Conservation (phyloP, 2,888 invertebrate genomes). For the Sinentomon sp. region DNA sequence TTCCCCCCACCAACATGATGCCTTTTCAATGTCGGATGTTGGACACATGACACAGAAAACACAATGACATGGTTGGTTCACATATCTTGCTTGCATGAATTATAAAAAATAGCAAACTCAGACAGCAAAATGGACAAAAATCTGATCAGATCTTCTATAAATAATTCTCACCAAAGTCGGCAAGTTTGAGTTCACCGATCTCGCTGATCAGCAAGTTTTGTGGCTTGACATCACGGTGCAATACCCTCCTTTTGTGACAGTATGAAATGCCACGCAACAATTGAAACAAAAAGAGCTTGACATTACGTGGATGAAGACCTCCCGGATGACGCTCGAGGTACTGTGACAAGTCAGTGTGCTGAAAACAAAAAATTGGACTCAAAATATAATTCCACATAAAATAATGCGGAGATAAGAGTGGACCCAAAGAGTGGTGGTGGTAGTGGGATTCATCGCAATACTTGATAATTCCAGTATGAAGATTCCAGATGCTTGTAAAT, state of each 20-base stretch:
- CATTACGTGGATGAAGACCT: constrained; percentile 79
- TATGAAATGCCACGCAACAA: constrained; percentile 79
- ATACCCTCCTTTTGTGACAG: constrained; percentile 81
- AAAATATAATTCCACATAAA: too few species aligned
- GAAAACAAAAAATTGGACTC: too few species aligned
- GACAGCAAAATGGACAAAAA: constrained; percentile 3
- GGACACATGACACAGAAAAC: too few species aligned
- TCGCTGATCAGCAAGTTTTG: constrained; percentile 94
- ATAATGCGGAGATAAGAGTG: too few species aligned
- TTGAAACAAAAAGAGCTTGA: constrained; percentile 87
- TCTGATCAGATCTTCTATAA: neutral
- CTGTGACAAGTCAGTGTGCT: constrained; percentile 95
- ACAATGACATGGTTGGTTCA: neutral
- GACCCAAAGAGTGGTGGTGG: too few species aligned
- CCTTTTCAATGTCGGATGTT: too few species aligned
- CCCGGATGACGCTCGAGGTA: constrained; percentile 91
- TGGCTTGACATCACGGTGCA: constrained; percentile 92
- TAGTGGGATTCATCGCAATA: too few species aligned
- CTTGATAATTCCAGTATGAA: too few species aligned
- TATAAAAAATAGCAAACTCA: constrained; percentile 1
- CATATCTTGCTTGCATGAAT: neutral
- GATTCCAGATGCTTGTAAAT: too few species aligned
- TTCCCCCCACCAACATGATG: too few species aligned
- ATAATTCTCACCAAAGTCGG: constrained; percentile 51
- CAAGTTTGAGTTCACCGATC: constrained; percentile 85